phyloP scores from a whole-genome alignment of 1,140 invertebrate genomes.

The Pomacea maculata region DNA sequence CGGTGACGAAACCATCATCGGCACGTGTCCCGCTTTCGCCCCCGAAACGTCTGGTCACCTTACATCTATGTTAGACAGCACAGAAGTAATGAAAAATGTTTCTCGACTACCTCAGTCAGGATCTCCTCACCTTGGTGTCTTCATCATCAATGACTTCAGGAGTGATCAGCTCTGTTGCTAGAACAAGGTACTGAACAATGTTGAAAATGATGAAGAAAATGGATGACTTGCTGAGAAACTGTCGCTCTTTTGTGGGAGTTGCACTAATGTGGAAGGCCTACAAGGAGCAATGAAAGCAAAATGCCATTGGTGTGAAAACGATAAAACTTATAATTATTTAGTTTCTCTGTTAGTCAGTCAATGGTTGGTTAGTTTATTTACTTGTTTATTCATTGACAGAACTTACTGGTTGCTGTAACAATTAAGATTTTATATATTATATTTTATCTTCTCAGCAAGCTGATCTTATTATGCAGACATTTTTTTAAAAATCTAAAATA shows the following conservation, averaged over 20 bases:
- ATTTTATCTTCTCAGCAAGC: no score
- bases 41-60: no score
- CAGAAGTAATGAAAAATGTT: background rate
- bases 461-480: no score
- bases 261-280: conserved; percentile 91
- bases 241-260: conserved; percentile 77
- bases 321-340: background rate
- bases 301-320: conserved; percentile 36
- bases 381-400: background rate
- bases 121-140: conserved; percentile 51
- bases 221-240: conserved; percentile 90
- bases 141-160: conserved; percentile 48
- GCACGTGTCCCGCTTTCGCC: no score
- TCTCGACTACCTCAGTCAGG: background rate
- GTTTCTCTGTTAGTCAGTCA: background rate
- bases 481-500: no score
- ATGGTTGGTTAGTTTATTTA: background rate
- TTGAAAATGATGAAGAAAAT: conserved; percentile 92
- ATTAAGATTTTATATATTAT: no score
- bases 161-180: conserved; percentile 82
- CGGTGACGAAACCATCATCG: no score
- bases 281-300: conserved; percentile 34
- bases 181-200: conserved; percentile 85
- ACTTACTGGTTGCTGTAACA: no score
- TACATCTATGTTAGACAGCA: background rate